These are phyloP conservation scores for Maniola hyperantus DNA, from an alignment of 2,888 invertebrate species.

Conservation along the genomic window DNA sequence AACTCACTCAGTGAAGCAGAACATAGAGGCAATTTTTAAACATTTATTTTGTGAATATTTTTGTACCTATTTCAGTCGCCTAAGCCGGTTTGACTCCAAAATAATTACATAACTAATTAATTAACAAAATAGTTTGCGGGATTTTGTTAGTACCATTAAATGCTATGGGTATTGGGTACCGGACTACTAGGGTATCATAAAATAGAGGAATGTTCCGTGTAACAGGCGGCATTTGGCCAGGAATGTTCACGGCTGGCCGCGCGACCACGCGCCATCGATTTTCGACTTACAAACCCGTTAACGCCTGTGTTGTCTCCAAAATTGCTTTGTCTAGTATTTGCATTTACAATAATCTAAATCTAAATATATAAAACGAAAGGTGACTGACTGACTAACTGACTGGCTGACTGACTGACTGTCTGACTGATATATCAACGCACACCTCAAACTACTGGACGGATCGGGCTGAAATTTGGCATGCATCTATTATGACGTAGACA, in stretches of 20 bases:
- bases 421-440: no score
- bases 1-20: constrained; percentile 2
- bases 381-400: no score
- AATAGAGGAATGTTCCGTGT: constrained; percentile 21
- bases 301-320: constrained; percentile 16
- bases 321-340: constrained; percentile 14
- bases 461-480: no score
- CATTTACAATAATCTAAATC: constrained; percentile 3
- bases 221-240: constrained; percentile 18
- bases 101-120: no score
- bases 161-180: not conserved
- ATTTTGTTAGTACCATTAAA: not conserved
- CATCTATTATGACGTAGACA: no score
- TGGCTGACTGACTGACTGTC: no score
- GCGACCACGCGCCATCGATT: constrained; percentile 22
- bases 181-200: constrained; percentile 7
- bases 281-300: constrained; percentile 26
- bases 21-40: not conserved
- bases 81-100: not conserved
- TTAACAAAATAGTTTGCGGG: no score
- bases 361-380: no score
- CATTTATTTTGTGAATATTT: not conserved
- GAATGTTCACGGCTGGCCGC: constrained; percentile 23
- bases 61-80: not conserved
- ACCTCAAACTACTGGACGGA: no score